Conservation (phyloP, 2,888 invertebrate genomes). For the Ophion ellenae region DNA sequence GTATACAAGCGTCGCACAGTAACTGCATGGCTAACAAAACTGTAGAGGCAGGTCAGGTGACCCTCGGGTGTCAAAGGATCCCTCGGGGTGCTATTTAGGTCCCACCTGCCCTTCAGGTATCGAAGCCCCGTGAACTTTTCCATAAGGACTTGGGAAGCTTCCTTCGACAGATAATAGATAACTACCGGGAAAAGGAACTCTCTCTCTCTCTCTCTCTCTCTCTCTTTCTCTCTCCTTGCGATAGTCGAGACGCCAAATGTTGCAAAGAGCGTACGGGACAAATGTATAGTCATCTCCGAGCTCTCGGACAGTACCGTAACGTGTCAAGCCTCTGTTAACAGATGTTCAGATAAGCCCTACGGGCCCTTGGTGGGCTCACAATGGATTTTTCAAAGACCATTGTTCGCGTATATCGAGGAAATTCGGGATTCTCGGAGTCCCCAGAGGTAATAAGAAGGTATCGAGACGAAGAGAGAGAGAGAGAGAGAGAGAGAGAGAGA, state of each 20-base stretch:
- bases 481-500: slow-evolving; percentile 7
- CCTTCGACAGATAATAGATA: slow-evolving; percentile 81
- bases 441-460: slow-evolving; percentile 58
- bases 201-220: background rate
- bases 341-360: slow-evolving; percentile 82
- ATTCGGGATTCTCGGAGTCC: slow-evolving; percentile 63
- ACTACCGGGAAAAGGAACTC: slow-evolving; percentile 72
- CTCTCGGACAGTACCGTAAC: slow-evolving; percentile 54
- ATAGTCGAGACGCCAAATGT: slow-evolving; percentile 32
- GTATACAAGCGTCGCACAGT: slow-evolving; percentile 50
- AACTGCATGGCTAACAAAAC: slow-evolving; percentile 45
- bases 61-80: slow-evolving; percentile 79
- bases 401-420: slow-evolving; percentile 71
- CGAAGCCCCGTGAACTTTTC: slow-evolving; percentile 33
- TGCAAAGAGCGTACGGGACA: background rate
- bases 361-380: slow-evolving; percentile 67
- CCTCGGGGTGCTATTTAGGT: slow-evolving; percentile 78
- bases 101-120: slow-evolving; percentile 79
- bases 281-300: slow-evolving; percentile 7
- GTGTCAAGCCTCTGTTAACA: slow-evolving; percentile 80
- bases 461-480: background rate
- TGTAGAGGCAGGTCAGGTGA: slow-evolving; percentile 76
- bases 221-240: slow-evolving; percentile 6
- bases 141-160: slow-evolving; percentile 33
- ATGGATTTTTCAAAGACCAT: slow-evolving; percentile 77